Conservation (phyloP, 2,888 invertebrate species). For the Mylabris sibirica region DNA sequence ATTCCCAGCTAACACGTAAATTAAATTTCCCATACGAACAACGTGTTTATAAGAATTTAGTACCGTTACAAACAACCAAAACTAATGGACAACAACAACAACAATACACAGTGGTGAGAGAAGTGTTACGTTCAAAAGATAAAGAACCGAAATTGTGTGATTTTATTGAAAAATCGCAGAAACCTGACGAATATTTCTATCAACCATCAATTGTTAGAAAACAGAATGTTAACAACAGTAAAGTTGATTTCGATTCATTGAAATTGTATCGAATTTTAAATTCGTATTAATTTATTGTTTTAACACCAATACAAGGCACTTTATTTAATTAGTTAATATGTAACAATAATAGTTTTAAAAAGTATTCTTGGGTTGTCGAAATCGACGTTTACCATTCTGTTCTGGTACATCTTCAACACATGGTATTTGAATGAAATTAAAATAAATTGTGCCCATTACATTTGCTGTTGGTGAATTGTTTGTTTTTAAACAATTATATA, state of each 20-base stretch:
- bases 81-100: slow-evolving; percentile 26
- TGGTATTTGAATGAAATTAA: slow-evolving; percentile 80
- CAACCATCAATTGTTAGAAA: background rate
- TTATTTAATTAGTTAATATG: no score
- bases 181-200: background rate
- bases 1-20: slow-evolving; percentile 44
- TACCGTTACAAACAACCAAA: slow-evolving; percentile 38
- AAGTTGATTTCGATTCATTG: background rate
- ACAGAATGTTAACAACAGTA: background rate
- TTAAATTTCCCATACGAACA: slow-evolving; percentile 47
- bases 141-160: slow-evolving; percentile 43
- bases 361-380: slow-evolving; percentile 63
- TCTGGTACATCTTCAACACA: slow-evolving; percentile 69
- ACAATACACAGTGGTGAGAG: slow-evolving; percentile 32
- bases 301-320: no score
- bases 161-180: slow-evolving; percentile 35
- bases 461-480: slow-evolving; percentile 71
- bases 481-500: slow-evolving; percentile 81
- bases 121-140: slow-evolving; percentile 42
- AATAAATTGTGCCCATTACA: slow-evolving; percentile 85
- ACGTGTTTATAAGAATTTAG: slow-evolving; percentile 45
- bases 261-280: background rate
- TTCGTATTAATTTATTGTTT: no score
- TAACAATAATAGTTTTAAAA: slow-evolving; percentile 22
- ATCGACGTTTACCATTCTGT: slow-evolving; percentile 55